Evolutionary conservation across 2,113 vertebrate species (phyloP).

Genomic region (Ageneiosus marmoratus): DNA sequence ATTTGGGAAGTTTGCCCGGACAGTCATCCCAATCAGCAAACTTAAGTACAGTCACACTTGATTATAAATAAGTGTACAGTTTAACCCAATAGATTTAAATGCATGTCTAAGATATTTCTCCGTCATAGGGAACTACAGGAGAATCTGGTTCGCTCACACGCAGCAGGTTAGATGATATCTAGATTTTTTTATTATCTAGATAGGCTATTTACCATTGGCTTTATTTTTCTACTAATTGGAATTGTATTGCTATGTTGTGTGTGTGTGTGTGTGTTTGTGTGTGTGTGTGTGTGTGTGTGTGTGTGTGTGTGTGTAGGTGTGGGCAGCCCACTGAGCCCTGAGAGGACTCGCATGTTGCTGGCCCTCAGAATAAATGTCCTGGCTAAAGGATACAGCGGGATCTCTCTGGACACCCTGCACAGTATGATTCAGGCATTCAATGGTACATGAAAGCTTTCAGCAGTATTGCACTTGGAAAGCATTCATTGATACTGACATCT

Average conservation of each 20-base stretch:
- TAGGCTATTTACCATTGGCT: not conserved
- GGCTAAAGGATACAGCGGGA: constrained; percentile 95
- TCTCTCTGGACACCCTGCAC: constrained; percentile 90
- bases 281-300: constrained; percentile 31
- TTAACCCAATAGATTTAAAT: not conserved
- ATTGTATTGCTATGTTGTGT: not conserved
- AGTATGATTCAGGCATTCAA: constrained; percentile 92
- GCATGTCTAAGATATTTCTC: constrained; percentile 35
- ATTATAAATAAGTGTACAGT: too few species aligned
- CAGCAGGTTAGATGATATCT: constrained; percentile 81
- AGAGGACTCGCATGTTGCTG: constrained; percentile 93
- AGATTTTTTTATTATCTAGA: not conserved
- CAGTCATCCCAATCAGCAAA: constrained; percentile 88
- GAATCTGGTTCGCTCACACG: constrained; percentile 95
- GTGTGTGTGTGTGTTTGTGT: too few species aligned
- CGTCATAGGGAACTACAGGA: constrained; percentile 88
- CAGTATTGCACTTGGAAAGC: not conserved
- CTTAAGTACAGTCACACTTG: constrained; percentile 79
- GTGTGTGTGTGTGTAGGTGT: constrained; percentile 75
- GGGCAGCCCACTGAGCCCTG: constrained; percentile 90
- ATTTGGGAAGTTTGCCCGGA: constrained; percentile 97
- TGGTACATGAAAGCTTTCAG: constrained; percentile 70
- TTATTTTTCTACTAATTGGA: not conserved
- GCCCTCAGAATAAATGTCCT: constrained; percentile 95
- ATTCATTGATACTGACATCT: not conserved